Conservation (phyloP, 2,888 invertebrate genomes). For the Epirrhoe tristata region DNA sequence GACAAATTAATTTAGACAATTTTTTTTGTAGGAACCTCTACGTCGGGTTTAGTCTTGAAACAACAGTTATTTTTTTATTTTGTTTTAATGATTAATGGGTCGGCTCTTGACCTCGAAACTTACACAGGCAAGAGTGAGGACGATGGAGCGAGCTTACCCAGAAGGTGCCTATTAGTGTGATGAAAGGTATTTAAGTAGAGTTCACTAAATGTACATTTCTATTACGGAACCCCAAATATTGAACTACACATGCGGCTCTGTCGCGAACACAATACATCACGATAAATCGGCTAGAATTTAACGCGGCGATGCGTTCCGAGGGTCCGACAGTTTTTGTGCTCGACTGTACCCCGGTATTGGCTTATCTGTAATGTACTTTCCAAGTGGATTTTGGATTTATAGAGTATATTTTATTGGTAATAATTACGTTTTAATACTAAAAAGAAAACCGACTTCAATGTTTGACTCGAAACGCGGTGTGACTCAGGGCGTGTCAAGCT, state of each 20-base stretch:
- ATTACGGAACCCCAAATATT: not conserved
- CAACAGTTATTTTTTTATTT: no score
- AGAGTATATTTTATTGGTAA: not conserved
- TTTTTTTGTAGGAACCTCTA: no score
- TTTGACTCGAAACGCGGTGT: no score
- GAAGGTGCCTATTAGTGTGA: no score
- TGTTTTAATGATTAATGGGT: no score
- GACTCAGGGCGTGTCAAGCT: no score
- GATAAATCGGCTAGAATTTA: constrained; percentile 64
- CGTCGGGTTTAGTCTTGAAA: no score
- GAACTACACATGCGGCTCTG: constrained; percentile 41
- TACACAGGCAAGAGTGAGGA: no score
- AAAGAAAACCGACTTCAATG: not conserved
- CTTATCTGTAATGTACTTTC: constrained; percentile 28
- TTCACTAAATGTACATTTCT: not conserved
- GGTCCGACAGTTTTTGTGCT: constrained; percentile 46
- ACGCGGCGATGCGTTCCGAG: constrained; percentile 49
- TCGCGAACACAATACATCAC: constrained; percentile 52
- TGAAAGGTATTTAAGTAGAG: no score
- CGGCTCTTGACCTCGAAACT: no score
- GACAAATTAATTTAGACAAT: no score
- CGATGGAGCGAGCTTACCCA: no score
- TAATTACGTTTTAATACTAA: not conserved
- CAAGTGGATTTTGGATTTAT: constrained; percentile 25
- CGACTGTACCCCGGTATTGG: constrained; percentile 50